Percentiles rank a stretch among this genome's conserved stretches.
phyloP scores from a whole-genome alignment of 2,113 vertebrate genomes.

The Erythrocercus mccallii region DNA sequence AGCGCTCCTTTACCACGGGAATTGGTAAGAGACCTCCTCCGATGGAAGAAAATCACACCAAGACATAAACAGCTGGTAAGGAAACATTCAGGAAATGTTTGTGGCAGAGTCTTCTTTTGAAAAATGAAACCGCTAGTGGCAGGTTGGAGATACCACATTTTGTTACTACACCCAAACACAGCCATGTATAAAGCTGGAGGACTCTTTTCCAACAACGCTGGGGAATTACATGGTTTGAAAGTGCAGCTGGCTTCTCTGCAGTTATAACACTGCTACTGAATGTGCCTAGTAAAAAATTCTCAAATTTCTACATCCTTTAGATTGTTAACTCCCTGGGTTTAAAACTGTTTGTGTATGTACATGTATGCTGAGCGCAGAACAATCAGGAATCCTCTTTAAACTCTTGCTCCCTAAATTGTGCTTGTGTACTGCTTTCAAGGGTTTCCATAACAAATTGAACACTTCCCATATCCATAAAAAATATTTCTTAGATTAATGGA shows the following conservation, averaged over 20 bases:
- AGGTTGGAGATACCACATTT: not conserved
- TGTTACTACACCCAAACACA: not conserved
- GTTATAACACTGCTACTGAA: not conserved
- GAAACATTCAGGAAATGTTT: not conserved
- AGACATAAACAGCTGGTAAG: not conserved
- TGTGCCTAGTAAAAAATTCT: not conserved
- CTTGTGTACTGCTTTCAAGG: not conserved
- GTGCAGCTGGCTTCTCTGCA: not conserved
- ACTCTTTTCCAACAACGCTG: not conserved
- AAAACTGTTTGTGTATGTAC: not conserved
- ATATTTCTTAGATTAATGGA: not conserved
- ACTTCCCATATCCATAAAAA: not conserved
- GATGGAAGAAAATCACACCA: not conserved
- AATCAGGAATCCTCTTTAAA: not conserved
- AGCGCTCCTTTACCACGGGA: accelerated
- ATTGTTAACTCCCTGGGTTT: not conserved
- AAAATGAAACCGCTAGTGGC: not conserved
- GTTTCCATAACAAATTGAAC: not conserved
- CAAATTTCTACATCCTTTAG: not conserved
- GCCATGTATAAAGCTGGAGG: not conserved
- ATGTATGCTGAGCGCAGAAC: not conserved
- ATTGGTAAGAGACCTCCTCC: not conserved
- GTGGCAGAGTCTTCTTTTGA: not conserved
- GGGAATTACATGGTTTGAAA: not conserved
- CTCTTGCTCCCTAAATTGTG: not conserved